Evolutionary conservation across 2,888 invertebrate genomes (phyloP).

Genomic region (Stenchaetothrips biformis): DNA sequence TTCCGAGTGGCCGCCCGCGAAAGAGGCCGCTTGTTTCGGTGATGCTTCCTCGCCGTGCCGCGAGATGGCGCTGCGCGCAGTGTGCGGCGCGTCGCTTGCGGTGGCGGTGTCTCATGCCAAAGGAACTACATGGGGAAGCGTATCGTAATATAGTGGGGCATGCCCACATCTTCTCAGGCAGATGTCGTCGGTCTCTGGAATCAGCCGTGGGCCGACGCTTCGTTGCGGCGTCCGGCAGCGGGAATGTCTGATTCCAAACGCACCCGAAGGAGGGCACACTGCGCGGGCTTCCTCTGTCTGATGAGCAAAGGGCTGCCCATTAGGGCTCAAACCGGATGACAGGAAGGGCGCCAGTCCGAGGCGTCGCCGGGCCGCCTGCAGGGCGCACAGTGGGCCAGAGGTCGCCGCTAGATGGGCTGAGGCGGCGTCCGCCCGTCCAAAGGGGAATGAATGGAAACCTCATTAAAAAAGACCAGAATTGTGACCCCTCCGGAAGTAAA

Average conservation of each 20-base stretch:
- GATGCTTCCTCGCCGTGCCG: too few species aligned
- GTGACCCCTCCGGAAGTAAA: neutral
- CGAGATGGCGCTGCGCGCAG: too few species aligned
- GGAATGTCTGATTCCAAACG: too few species aligned
- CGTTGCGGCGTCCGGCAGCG: too few species aligned
- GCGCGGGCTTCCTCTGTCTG: neutral
- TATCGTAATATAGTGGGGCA: too few species aligned
- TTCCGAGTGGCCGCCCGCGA: neutral
- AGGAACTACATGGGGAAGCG: too few species aligned
- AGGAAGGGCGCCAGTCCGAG: neutral
- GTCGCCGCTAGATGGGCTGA: neutral
- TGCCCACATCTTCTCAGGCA: too few species aligned
- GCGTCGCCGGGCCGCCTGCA: neutral
- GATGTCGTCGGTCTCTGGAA: too few species aligned
- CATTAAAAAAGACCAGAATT: conserved; percentile 13
- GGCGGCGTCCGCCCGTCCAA: neutral
- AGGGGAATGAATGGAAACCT: neutral
- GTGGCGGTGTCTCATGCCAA: too few species aligned
- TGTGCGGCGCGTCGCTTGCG: too few species aligned
- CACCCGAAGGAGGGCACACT: too few species aligned
- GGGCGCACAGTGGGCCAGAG: neutral
- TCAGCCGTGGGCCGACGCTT: too few species aligned
- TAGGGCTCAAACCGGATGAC: neutral
- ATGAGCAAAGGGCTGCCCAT: conserved; percentile 24
- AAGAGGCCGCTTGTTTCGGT: neutral